Evolutionary conservation across 1,140 invertebrate genomes (phyloP).

Genomic region (Lithobius niger): DNA sequence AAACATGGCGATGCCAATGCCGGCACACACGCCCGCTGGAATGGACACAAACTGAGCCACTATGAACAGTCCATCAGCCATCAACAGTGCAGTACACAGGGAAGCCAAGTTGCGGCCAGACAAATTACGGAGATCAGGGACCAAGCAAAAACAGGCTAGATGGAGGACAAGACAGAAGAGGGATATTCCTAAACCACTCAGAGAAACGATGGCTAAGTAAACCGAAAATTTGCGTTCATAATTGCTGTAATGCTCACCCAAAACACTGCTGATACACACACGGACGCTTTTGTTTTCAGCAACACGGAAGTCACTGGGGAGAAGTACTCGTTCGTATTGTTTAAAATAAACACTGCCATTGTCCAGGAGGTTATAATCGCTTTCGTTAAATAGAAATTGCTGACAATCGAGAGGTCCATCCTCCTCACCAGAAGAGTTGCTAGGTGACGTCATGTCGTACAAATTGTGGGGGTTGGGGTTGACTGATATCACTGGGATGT

Average conservation of each 20-base stretch:
- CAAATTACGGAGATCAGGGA: conserved; percentile 37
- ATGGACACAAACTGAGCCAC: conserved; percentile 28
- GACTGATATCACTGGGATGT: not conserved
- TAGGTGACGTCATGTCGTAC: not conserved
- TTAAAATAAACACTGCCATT: not conserved
- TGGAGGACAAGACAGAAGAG: conserved; percentile 36
- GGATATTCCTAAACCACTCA: conserved; percentile 35
- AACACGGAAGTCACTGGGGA: not conserved
- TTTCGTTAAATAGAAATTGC: not conserved
- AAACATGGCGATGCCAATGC: conserved; percentile 35
- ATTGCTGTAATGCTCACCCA: conserved; percentile 45
- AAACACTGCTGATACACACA: conserved; percentile 24
- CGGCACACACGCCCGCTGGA: conserved; percentile 23
- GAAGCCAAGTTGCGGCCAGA: conserved; percentile 40
- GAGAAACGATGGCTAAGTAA: conserved; percentile 34
- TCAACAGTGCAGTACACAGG: conserved; percentile 33
- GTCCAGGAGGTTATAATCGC: not conserved
- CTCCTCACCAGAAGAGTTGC: not conserved
- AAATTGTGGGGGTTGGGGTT: not conserved
- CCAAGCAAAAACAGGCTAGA: conserved; percentile 32
- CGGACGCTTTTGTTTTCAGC: not conserved
- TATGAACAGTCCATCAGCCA: conserved; percentile 37
- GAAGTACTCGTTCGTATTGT: not conserved
- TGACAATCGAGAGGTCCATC: not conserved
- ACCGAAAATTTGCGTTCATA: conserved; percentile 33